phyloP scores from a whole-genome alignment of 2,888 invertebrate genomes.

The Hypomecis atomaria region DNA sequence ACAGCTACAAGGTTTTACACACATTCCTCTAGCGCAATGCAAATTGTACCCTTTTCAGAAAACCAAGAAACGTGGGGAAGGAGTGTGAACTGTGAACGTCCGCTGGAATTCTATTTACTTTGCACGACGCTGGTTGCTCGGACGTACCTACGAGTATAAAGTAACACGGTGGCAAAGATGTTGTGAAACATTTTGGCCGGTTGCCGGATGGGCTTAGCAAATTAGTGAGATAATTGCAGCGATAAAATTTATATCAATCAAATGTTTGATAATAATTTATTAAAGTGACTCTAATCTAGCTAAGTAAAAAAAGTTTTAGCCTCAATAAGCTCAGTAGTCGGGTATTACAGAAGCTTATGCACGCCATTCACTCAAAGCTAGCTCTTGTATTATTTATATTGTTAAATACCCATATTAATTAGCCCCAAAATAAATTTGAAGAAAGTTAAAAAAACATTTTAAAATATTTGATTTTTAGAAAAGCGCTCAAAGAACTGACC shows the following conservation, averaged over 20 bases:
- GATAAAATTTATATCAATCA: too few relatives aligned
- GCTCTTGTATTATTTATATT: too few relatives aligned
- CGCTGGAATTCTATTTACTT: conserved; percentile 33
- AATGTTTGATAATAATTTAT: background rate
- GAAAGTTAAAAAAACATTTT: too few relatives aligned
- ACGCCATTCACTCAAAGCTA: too few relatives aligned
- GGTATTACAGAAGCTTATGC: too few relatives aligned
- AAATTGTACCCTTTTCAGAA: conserved; percentile 28
- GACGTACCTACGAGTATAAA: conserved; percentile 21
- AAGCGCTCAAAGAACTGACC: too few relatives aligned
- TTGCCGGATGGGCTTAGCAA: background rate
- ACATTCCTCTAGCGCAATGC: conserved; percentile 25
- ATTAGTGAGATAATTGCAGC: too few relatives aligned
- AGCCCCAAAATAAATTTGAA: too few relatives aligned
- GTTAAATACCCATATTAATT: too few relatives aligned
- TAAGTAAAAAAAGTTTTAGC: too few relatives aligned
- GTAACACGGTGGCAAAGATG: conserved; percentile 12
- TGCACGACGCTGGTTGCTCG: conserved; percentile 20
- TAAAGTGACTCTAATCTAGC: background rate
- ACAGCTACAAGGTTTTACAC: conserved; percentile 4
- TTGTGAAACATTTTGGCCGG: background rate
- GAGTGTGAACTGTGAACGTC: conserved; percentile 33
- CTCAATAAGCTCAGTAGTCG: too few relatives aligned
- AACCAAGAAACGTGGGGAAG: conserved; percentile 27
- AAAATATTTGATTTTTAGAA: too few relatives aligned